Conservation (phyloP, 2,888 invertebrate species). For the Copidosoma aretas region DNA sequence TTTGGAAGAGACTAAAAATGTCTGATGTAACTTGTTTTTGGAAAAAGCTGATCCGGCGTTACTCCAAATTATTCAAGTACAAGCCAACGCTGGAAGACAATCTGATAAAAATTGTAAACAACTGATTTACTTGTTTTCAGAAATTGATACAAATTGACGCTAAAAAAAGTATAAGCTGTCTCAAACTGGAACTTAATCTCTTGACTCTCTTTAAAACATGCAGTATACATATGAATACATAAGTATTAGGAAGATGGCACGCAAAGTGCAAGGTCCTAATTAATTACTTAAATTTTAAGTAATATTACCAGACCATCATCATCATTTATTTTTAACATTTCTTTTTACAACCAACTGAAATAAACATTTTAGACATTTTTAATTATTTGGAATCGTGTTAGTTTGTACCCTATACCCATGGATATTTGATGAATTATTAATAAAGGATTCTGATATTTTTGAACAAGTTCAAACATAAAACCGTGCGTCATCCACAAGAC, state of each 20-base stretch:
- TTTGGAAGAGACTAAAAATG: slow-evolving; percentile 83
- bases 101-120: slow-evolving; percentile 65
- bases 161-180: neutral
- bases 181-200: neutral
- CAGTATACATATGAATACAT: no score
- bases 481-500: no score
- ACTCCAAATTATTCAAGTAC: slow-evolving; percentile 77
- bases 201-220: no score
- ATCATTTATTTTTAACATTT: no score
- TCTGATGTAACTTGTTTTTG: slow-evolving; percentile 88
- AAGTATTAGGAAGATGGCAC: no score
- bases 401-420: no score
- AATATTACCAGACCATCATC: neutral
- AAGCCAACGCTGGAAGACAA: slow-evolving; percentile 68
- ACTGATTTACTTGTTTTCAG: neutral
- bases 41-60: slow-evolving; percentile 76
- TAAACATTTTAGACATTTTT: no score
- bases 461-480: no score
- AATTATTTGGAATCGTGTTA: no score
- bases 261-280: neutral
- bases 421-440: no score
- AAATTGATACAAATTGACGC: neutral
- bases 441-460: no score
- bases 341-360: no score
- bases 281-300: neutral